A percentile compares a stretch with the other conserved stretches of the same genome.
Conservation (phyloP, 1,140 invertebrate genomes). For the Drosophila sp. region DNA sequence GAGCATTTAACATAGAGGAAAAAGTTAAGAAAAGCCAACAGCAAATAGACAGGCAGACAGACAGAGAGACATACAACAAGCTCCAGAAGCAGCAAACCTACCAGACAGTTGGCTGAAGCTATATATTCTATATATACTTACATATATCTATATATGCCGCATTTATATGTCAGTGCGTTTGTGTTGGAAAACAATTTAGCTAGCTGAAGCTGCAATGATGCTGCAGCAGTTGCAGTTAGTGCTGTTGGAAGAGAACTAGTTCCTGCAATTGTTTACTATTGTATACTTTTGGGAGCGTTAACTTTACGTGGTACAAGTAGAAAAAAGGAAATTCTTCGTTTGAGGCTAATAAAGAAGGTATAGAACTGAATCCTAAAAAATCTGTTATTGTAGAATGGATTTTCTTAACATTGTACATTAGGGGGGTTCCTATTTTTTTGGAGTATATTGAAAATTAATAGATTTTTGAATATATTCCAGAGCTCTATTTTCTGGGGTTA, state of each 20-base stretch:
- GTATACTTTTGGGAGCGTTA: background rate
- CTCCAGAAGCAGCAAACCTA: slow-evolving; percentile 7
- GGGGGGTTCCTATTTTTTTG: no score
- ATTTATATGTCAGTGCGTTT: slow-evolving; percentile 33
- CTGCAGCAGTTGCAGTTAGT: slow-evolving; percentile 27
- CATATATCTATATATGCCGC: background rate
- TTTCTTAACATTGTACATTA: no score
- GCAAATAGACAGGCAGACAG: slow-evolving; percentile 42
- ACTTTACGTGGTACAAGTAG: background rate
- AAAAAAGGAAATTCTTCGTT: background rate
- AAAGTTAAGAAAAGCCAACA: slow-evolving; percentile 73
- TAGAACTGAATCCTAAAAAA: no score
- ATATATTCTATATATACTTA: slow-evolving; percentile 6
- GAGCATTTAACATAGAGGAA: slow-evolving; percentile 72
- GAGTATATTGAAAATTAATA: no score
- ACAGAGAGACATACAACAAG: slow-evolving; percentile 20
- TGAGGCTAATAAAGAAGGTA: no score
- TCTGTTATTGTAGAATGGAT: no score
- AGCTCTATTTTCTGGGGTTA: no score
- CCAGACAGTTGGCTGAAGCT: slow-evolving; percentile 51
- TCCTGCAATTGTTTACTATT: background rate
- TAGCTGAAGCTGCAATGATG: slow-evolving; percentile 23
- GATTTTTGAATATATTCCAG: no score
- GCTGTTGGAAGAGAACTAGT: slow-evolving; percentile 21
- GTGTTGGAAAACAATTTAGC: slow-evolving; percentile 52